Percentiles rank a stretch among this genome's conserved stretches.
Conservation (phyloP, 2,888 invertebrate genomes). For the Amblyjoppa fuscipennis region DNA sequence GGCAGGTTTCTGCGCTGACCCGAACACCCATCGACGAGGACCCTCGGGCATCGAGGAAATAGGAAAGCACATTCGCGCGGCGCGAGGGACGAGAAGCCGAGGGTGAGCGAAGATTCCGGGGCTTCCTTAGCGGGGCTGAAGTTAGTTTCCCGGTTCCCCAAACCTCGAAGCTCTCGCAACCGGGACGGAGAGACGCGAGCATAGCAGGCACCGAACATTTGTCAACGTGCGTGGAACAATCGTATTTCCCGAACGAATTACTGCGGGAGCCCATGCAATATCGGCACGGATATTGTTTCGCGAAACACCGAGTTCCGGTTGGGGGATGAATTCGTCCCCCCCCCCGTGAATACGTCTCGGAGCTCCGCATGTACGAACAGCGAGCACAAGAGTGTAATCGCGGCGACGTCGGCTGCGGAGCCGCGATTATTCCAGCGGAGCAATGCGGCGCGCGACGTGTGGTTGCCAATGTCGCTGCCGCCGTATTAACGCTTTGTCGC, state of each 20-base stretch:
- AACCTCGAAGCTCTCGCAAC: conserved; percentile 32
- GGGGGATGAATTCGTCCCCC: conserved; percentile 56
- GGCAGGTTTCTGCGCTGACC: not conserved
- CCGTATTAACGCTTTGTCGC: conserved; percentile 14
- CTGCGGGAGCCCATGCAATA: conserved; percentile 81
- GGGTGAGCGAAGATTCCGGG: conserved; percentile 49
- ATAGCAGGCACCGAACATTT: conserved; percentile 58
- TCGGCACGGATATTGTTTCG: conserved; percentile 84
- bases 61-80: not conserved
- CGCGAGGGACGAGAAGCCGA: not conserved
- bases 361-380: not conserved
- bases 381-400: conserved; percentile 21
- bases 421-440: conserved; percentile 26
- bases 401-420: not conserved
- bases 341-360: conserved; percentile 26
- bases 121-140: conserved; percentile 61
- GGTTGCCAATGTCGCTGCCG: conserved; percentile 23
- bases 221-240: conserved; percentile 79
- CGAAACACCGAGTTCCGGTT: conserved; percentile 77
- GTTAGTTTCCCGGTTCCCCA: conserved; percentile 57
- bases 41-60: not conserved
- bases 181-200: conserved; percentile 26
- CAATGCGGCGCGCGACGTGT: conserved; percentile 9
- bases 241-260: conserved; percentile 83
- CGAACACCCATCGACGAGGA: not conserved